Evolutionary conservation across 1,140 invertebrate species (phyloP).

Genomic region (Caenorhabditis tropicalis): DNA sequence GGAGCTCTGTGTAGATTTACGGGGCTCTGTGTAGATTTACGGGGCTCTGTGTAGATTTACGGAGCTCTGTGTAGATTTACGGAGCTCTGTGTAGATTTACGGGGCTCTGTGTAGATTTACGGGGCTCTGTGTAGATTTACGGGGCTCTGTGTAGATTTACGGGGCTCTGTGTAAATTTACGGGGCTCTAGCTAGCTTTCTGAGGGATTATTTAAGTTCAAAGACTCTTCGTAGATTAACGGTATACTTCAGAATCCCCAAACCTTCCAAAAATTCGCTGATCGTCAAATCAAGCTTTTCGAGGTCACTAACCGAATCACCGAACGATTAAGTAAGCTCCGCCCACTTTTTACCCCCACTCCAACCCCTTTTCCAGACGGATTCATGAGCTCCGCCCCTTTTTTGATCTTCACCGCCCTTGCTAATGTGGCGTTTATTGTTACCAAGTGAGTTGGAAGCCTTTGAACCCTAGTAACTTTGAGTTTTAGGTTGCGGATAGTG

Average conservation of each 20-base stretch:
- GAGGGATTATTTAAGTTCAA: too few species aligned
- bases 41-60: too few species aligned
- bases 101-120: too few species aligned
- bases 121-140: too few species aligned
- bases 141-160: too few species aligned
- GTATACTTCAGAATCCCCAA: background rate
- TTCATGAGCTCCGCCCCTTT: constrained; percentile 16
- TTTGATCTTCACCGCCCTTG: background rate
- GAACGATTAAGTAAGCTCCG: background rate
- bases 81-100: too few species aligned
- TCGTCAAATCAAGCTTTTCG: constrained; percentile 11
- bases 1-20: too few species aligned
- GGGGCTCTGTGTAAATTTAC: too few species aligned
- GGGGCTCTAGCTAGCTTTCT: too few species aligned
- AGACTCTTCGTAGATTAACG: too few species aligned
- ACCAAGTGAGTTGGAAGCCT: background rate
- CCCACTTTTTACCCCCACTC: background rate
- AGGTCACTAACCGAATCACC: background rate
- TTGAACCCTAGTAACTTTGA: background rate
- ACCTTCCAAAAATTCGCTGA: background rate
- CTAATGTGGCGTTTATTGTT: background rate
- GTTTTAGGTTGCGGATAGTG: background rate
- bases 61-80: too few species aligned
- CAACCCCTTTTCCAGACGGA: background rate
- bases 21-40: too few species aligned